Evolutionary conservation across 2,797 vertebrate genomes (phyloP).

Genomic region (Poecilia gillii): DNA sequence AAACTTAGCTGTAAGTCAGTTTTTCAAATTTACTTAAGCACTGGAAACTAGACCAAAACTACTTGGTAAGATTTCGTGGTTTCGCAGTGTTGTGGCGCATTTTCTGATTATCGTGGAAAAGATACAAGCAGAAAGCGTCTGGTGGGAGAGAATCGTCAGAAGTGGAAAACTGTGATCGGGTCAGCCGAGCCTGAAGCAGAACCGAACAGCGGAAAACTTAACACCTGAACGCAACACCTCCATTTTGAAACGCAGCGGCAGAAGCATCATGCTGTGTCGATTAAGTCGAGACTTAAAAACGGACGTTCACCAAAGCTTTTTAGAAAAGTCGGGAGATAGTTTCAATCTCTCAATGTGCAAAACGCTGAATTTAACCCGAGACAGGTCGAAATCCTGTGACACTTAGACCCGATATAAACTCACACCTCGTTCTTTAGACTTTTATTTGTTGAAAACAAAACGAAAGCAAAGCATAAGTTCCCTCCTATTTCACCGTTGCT

Average conservation of each 20-base stretch:
- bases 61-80: no score
- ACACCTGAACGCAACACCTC: background rate
- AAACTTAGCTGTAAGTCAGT: no score
- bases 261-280: background rate
- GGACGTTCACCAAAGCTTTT: background rate
- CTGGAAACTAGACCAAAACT: no score
- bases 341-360: background rate
- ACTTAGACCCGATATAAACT: background rate
- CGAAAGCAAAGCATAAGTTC: background rate
- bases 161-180: background rate
- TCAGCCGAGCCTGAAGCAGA: background rate
- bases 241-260: background rate
- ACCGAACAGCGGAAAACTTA: background rate
- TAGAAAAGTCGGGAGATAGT: background rate
- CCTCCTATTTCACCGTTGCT: background rate
- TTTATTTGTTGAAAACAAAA: background rate
- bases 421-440: background rate
- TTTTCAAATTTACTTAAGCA: no score
- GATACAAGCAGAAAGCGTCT: background rate
- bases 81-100: background rate
- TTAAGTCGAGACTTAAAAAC: background rate
- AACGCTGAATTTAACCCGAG: background rate
- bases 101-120: background rate
- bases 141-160: background rate
- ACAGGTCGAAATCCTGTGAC: background rate